Evolutionary conservation across 2,888 invertebrate species (phyloP).

Genomic region (Ornithoptera alexandrae): DNA sequence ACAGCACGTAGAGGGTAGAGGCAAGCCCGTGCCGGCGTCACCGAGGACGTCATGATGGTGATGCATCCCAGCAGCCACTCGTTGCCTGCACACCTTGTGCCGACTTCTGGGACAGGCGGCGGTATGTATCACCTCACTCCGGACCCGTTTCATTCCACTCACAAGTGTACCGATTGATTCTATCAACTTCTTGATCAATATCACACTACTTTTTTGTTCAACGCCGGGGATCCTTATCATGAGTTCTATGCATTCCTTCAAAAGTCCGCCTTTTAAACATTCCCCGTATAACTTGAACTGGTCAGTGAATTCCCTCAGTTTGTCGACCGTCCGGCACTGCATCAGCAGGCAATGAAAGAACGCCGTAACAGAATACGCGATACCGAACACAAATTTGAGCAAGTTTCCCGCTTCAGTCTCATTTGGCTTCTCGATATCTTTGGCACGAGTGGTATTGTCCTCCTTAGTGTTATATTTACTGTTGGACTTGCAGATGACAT

Average conservation of each 20-base stretch:
- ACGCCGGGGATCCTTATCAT: slow-evolving; percentile 74
- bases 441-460: slow-evolving; percentile 46
- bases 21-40: slow-evolving; percentile 60
- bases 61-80: slow-evolving; percentile 71
- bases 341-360: slow-evolving; percentile 81
- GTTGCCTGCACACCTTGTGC: slow-evolving; percentile 73
- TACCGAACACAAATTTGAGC: slow-evolving; percentile 81
- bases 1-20: slow-evolving; percentile 74
- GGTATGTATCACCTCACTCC: slow-evolving; percentile 79
- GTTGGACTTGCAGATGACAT: slow-evolving; percentile 66
- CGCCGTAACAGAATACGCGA: slow-evolving; percentile 79
- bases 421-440: slow-evolving; percentile 42
- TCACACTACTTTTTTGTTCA: slow-evolving; percentile 57
- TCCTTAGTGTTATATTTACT: slow-evolving; percentile 47
- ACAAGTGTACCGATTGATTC: slow-evolving; percentile 79
- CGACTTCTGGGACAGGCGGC: slow-evolving; percentile 73
- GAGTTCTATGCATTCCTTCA: slow-evolving; percentile 77
- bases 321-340: slow-evolving; percentile 76
- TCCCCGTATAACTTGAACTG: slow-evolving; percentile 81
- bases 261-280: slow-evolving; percentile 78
- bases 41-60: slow-evolving; percentile 82
- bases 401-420: slow-evolving; percentile 72
- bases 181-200: slow-evolving; percentile 75
- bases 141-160: slow-evolving; percentile 77
- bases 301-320: slow-evolving; percentile 78